Percentiles rank a stretch among this genome's conserved stretches.
phyloP scores from a whole-genome alignment of 2,113 vertebrate species.

The Vulpes vulpes region DNA sequence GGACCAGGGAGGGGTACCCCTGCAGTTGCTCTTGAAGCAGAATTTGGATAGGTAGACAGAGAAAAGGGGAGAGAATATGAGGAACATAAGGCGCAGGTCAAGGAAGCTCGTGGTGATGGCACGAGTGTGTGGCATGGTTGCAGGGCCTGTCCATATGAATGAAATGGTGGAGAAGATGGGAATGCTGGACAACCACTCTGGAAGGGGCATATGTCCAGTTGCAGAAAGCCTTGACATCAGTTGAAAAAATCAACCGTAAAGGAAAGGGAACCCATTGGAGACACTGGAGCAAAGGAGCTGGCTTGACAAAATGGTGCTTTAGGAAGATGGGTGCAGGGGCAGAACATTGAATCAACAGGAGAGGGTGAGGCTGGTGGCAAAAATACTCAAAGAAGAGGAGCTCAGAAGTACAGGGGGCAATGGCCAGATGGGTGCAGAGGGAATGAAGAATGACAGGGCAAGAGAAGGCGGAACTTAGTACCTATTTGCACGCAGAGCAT shows the following conservation, averaged over 20 bases:
- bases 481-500: background rate
- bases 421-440: background rate
- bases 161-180: background rate
- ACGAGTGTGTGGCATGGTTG: background rate
- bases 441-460: background rate
- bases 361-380: background rate
- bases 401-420: background rate
- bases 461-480: background rate
- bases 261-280: background rate
- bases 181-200: background rate
- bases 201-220: background rate
- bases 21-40: background rate
- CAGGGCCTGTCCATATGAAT: background rate
- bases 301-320: background rate
- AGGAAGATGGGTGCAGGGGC: background rate
- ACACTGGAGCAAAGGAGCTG: background rate
- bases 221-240: background rate
- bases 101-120: background rate
- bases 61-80: background rate
- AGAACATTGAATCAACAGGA: background rate
- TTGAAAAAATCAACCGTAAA: background rate
- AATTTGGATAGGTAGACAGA: background rate
- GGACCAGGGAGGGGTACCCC: background rate
- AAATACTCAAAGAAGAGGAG: background rate
- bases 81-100: background rate